A percentile compares a stretch with the other conserved stretches of the same genome.
phyloP scores from a whole-genome alignment of 1,140 invertebrate species.

The Centruroides sculpturatus region DNA sequence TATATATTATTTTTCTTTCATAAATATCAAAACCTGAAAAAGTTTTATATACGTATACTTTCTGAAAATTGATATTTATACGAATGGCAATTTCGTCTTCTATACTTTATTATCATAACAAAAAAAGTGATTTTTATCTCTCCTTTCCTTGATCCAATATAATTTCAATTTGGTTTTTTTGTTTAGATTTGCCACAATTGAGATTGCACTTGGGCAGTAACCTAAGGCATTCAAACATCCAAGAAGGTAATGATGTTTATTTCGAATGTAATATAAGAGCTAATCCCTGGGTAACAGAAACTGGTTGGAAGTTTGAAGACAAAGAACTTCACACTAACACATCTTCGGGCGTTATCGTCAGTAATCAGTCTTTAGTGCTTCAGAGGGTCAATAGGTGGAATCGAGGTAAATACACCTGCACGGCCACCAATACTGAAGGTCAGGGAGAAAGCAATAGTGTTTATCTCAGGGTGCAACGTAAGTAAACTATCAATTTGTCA shows the following conservation, averaged over 20 bases:
- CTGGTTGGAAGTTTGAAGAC: slow-evolving; percentile 66
- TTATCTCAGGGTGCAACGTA: slow-evolving; percentile 71
- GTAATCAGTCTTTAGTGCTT: slow-evolving; percentile 50
- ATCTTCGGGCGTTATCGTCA: slow-evolving; percentile 63
- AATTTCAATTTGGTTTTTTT: neutral
- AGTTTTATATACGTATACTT: too few relatives aligned
- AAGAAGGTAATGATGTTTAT: slow-evolving; percentile 68
- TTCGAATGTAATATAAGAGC: slow-evolving; percentile 78
- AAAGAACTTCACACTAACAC: slow-evolving; percentile 54
- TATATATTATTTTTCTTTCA: too few relatives aligned
- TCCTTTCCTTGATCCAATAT: neutral
- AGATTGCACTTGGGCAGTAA: slow-evolving; percentile 21
- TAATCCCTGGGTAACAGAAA: slow-evolving; percentile 63
- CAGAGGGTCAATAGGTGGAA: slow-evolving; percentile 24
- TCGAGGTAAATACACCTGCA: slow-evolving; percentile 55
- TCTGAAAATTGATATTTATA: too few relatives aligned
- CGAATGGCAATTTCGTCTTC: too few relatives aligned
- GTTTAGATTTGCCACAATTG: slow-evolving; percentile 21
- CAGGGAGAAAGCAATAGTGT: slow-evolving; percentile 71
- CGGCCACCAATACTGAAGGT: slow-evolving; percentile 73
- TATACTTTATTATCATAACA: too few relatives aligned
- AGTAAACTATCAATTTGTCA: slow-evolving; percentile 1
- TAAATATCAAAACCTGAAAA: too few relatives aligned
- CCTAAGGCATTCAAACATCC: slow-evolving; percentile 22
- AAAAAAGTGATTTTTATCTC: too few relatives aligned